These are phyloP conservation scores for Glareola pratincola DNA, from an alignment of 2,113 vertebrate genomes.

Conservation along the genomic window DNA sequence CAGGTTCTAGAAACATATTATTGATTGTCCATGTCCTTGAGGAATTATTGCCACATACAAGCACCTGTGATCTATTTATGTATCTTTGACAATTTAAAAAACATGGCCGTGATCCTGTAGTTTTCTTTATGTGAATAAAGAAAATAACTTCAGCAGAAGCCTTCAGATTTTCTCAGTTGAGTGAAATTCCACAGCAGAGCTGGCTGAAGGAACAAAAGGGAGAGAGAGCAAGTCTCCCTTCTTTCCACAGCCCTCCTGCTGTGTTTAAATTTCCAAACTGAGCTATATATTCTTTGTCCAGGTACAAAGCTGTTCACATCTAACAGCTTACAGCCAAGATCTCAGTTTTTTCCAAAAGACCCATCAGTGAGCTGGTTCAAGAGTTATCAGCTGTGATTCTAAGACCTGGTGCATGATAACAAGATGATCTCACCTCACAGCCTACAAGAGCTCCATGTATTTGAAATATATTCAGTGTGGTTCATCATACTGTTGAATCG, in stretches of 20 bases:
- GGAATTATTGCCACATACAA: neutral
- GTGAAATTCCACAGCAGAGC: neutral
- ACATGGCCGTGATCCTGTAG: neutral
- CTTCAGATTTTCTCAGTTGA: neutral
- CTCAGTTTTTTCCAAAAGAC: neutral
- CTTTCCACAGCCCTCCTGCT: neutral
- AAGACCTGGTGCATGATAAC: neutral
- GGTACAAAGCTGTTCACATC: neutral
- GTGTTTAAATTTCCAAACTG: neutral
- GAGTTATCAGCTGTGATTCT: neutral
- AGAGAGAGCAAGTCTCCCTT: neutral
- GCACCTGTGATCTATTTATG: neutral
- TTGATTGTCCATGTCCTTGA: neutral
- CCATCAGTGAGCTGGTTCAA: neutral
- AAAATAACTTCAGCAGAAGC: neutral
- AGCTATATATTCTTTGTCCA: neutral
- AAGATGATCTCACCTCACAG: neutral
- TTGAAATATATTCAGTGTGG: neutral
- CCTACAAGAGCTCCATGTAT: fast-evolving
- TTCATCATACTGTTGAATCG: neutral
- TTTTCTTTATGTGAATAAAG: neutral
- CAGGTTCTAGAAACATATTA: neutral
- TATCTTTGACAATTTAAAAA: neutral
- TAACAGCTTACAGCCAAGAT: neutral
- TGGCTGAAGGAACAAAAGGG: neutral